Conservation (phyloP, 2,113 vertebrate genomes). For the Seriola aureovittata region DNA sequence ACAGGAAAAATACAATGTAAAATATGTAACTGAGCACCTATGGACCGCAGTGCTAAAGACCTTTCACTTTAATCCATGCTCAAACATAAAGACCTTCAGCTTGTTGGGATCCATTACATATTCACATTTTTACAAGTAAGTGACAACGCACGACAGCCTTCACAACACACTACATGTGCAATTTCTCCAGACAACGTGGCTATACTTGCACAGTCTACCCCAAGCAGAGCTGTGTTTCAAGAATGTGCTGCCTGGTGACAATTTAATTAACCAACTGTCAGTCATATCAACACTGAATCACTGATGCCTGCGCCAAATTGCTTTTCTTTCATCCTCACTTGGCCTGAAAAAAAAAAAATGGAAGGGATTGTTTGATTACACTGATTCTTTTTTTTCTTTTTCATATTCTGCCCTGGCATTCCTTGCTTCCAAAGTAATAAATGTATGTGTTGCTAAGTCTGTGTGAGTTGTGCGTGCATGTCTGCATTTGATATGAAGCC, state of each 20-base stretch:
- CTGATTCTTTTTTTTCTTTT: conserved; percentile 58
- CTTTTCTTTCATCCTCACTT: conserved; percentile 68
- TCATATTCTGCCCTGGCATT: conserved; percentile 27
- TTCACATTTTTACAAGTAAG: conserved; percentile 30
- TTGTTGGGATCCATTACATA: conserved; percentile 1
- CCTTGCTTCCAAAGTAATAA: conserved; percentile 50
- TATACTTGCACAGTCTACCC: conserved; percentile 38
- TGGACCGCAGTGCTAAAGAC: not conserved
- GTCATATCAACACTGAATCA: conserved; percentile 68
- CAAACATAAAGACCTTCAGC: not conserved
- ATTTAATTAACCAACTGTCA: conserved; percentile 77
- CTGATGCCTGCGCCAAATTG: conserved; percentile 61
- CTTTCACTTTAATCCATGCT: not conserved
- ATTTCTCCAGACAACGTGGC: conserved; percentile 40
- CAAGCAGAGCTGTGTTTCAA: conserved; percentile 52
- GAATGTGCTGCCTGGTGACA: conserved; percentile 68
- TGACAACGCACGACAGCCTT: conserved; percentile 35
- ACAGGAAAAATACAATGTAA: not conserved
- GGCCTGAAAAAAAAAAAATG: conserved; percentile 17
- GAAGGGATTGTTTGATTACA: conserved; percentile 59
- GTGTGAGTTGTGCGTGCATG: conserved; percentile 17
- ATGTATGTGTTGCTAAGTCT: conserved; percentile 18
- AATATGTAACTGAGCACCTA: not conserved
- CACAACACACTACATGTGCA: conserved; percentile 24
- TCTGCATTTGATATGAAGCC: conserved; percentile 40